A percentile compares a stretch with the other conserved stretches of the same genome.
Conservation (phyloP, 2,113 vertebrate species). For the Rhabdornis inornatus region DNA sequence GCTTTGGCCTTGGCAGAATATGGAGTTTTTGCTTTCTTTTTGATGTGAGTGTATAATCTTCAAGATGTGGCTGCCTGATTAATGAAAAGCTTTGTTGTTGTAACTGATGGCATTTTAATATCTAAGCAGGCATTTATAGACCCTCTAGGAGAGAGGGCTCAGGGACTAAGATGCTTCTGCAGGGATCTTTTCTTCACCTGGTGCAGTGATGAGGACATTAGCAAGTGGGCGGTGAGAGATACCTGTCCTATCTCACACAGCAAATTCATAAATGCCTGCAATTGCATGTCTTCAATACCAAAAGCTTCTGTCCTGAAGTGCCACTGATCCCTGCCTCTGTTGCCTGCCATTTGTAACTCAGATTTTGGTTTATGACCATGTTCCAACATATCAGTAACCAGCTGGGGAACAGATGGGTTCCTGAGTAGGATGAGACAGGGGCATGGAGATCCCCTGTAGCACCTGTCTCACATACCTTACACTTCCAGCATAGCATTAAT, state of each 20-base stretch:
- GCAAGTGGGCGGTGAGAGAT: not conserved
- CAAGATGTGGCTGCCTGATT: not conserved
- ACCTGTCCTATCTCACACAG: not conserved
- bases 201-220: not conserved
- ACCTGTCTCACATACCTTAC: not conserved
- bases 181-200: not conserved
- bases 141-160: not conserved
- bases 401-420: not conserved
- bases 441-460: fast-evolving
- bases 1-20: not conserved
- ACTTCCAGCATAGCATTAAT: not conserved
- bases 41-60: not conserved
- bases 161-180: not conserved
- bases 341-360: not conserved
- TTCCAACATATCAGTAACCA: not conserved
- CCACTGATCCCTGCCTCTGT: not conserved
- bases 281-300: fast-evolving
- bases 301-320: not conserved
- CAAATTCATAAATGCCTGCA: not conserved
- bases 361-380: not conserved
- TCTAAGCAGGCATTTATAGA: not conserved
- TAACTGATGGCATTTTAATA: not conserved
- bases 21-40: not conserved
- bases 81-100: not conserved
- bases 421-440: not conserved